These are phyloP conservation scores for Cephus rjabovi DNA, from an alignment of 2,888 invertebrate species.

Conservation along the genomic window DNA sequence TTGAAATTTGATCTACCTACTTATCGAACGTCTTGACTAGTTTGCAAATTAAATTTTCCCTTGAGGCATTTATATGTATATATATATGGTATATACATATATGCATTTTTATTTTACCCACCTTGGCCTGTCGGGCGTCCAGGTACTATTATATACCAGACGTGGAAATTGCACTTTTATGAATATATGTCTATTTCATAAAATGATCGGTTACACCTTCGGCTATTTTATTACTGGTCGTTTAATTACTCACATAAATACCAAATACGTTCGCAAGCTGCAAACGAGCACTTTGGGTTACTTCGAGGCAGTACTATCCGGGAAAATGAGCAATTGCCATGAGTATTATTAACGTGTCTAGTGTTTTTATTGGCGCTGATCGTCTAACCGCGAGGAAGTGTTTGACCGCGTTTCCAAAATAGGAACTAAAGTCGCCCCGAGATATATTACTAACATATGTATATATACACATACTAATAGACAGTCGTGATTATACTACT, in stretches of 20 bases:
- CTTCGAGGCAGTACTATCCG: background rate
- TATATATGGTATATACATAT: background rate
- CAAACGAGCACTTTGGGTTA: background rate
- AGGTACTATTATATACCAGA: background rate
- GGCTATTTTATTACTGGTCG: background rate
- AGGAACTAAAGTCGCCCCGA: background rate
- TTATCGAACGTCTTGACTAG: background rate
- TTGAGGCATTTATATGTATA: background rate
- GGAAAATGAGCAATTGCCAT: background rate
- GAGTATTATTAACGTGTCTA: background rate
- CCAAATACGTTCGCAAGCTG: background rate
- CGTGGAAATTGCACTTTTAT: background rate
- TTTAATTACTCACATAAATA: background rate
- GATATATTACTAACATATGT: background rate
- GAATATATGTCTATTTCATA: background rate
- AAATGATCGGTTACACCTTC: background rate
- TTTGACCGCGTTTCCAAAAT: background rate
- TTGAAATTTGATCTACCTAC: background rate
- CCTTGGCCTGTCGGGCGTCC: background rate
- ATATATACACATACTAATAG: too few relatives aligned
- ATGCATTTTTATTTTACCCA: background rate
- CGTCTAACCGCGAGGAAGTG: background rate
- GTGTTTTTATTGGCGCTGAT: background rate
- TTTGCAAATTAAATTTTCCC: background rate
- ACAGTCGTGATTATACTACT: background rate